Percentiles rank a stretch among this genome's conserved stretches.
Evolutionary conservation across 2,888 invertebrate species (phyloP).

Genomic region (Neria commutata): DNA sequence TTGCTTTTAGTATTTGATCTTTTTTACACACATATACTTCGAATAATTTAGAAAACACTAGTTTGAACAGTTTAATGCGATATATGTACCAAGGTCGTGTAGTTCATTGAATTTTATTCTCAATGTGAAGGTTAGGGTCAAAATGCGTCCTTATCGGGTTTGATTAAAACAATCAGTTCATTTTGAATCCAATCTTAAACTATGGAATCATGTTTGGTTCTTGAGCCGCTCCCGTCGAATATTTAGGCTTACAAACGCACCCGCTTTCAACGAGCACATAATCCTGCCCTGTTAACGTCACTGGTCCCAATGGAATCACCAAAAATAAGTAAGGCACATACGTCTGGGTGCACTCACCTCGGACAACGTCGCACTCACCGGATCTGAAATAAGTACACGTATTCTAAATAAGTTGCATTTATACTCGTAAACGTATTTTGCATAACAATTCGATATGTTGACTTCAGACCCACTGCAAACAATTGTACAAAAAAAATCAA

Average conservation of each 20-base stretch:
- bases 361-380: conserved; percentile 85
- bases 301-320: conserved; percentile 88
- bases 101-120: not conserved
- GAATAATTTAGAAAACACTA: too few species aligned
- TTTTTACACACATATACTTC: not conserved
- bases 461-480: too few species aligned
- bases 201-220: conserved; percentile 63
- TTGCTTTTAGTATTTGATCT: too few species aligned
- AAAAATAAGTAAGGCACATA: conserved; percentile 86
- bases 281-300: conserved; percentile 89
- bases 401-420: too few species aligned
- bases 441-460: too few species aligned
- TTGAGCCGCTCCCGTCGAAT: conserved; percentile 60
- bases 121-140: too few species aligned
- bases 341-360: conserved; percentile 90
- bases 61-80: too few species aligned
- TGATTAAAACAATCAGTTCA: too few species aligned
- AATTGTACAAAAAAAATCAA: too few species aligned
- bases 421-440: too few species aligned
- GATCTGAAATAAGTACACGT: conserved; percentile 77
- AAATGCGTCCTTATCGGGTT: too few species aligned
- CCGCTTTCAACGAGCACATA: conserved; percentile 94
- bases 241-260: conserved; percentile 80
- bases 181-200: conserved; percentile 46
- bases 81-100: too few species aligned